Evolutionary conservation across 2,797 vertebrate genomes (phyloP).

Genomic region (Petrocephalus schoutedeni): DNA sequence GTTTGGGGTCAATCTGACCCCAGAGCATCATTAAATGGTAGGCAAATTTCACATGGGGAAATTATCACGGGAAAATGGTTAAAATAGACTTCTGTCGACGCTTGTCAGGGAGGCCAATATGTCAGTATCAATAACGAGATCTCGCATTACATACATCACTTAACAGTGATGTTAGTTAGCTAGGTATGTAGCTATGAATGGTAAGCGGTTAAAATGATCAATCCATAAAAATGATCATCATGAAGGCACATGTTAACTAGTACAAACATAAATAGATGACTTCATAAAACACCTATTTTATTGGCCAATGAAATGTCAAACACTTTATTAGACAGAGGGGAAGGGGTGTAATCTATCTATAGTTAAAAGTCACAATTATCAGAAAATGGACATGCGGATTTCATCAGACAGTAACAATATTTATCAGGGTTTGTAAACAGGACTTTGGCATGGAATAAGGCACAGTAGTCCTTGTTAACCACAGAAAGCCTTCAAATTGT

Average conservation of each 20-base stretch:
- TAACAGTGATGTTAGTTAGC: background rate
- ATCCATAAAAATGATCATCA: background rate
- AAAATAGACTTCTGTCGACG: no score
- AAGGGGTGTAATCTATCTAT: background rate
- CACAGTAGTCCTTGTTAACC: background rate
- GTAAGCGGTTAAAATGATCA: background rate
- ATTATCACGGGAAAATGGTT: no score
- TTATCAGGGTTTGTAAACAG: background rate
- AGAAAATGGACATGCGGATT: background rate
- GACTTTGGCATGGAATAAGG: background rate
- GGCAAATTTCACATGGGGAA: no score
- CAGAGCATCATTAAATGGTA: no score
- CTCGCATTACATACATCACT: background rate
- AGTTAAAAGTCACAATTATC: background rate
- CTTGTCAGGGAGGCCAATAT: no score
- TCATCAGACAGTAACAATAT: background rate
- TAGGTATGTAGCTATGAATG: background rate
- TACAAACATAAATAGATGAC: background rate
- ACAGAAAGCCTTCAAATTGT: background rate
- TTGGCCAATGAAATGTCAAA: background rate
- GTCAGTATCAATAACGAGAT: no score
- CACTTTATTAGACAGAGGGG: background rate
- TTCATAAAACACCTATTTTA: background rate
- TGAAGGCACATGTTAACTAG: background rate
- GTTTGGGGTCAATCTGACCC: no score